These are phyloP conservation scores for Halictus rubicundus DNA, from an alignment of 1,140 invertebrate species.

Conservation along the genomic window DNA sequence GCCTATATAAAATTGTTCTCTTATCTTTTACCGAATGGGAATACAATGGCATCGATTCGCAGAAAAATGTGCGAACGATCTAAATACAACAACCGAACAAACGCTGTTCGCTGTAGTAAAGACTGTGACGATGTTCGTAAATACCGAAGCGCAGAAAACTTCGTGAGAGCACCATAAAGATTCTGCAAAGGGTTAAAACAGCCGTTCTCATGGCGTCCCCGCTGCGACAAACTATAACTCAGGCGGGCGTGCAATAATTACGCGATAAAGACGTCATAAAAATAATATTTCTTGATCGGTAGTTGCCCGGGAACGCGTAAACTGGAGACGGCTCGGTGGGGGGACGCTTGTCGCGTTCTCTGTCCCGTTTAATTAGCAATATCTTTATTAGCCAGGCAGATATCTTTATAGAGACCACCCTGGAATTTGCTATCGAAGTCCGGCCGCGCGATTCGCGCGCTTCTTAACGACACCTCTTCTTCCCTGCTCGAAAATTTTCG, in stretches of 20 bases:
- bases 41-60: too few relatives aligned
- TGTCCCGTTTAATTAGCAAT: background rate
- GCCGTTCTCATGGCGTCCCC: too few relatives aligned
- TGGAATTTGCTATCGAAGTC: slow-evolving; percentile 24
- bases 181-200: too few relatives aligned
- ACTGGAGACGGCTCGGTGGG: background rate
- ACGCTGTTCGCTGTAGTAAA: too few relatives aligned
- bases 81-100: too few relatives aligned
- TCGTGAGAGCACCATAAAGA: too few relatives aligned
- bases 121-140: too few relatives aligned
- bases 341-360: background rate
- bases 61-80: too few relatives aligned
- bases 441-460: background rate
- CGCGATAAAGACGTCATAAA: background rate
- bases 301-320: background rate
- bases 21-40: too few relatives aligned
- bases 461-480: slow-evolving; percentile 5
- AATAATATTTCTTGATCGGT: background rate
- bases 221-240: too few relatives aligned
- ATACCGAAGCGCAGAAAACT: too few relatives aligned
- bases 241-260: background rate
- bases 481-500: slow-evolving; percentile 9
- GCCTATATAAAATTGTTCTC: too few relatives aligned
- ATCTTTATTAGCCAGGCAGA: background rate
- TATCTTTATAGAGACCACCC: slow-evolving; percentile 13